A percentile compares a stretch with the other conserved stretches of the same genome.
These are phyloP conservation scores for Xenentodon cancila DNA, from an alignment of 2,797 vertebrate genomes.

Conservation along the genomic window DNA sequence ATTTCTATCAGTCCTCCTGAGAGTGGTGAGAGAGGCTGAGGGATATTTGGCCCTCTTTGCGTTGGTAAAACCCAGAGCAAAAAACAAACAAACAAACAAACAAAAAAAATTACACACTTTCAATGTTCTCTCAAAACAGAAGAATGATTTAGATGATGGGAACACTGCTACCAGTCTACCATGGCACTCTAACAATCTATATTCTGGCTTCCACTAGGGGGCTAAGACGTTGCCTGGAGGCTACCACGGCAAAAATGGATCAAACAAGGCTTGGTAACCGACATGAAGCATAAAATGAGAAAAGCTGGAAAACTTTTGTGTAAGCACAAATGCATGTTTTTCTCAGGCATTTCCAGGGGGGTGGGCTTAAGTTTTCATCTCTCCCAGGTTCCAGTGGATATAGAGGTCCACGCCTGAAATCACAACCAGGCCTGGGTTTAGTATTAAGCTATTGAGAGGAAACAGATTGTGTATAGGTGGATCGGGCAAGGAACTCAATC, in stretches of 20 bases:
- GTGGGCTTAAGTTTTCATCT: conserved; percentile 51
- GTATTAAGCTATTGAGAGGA: conserved; percentile 67
- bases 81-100: no score
- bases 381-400: conserved; percentile 60
- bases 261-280: conserved; percentile 51
- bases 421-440: conserved; percentile 48
- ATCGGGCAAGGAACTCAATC: conserved; percentile 50
- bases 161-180: conserved; percentile 57
- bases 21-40: conserved; percentile 36
- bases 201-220: conserved; percentile 61
- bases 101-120: no score
- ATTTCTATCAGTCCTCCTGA: conserved; percentile 64
- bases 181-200: conserved; percentile 44
- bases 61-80: conserved; percentile 55
- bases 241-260: conserved; percentile 50
- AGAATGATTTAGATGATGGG: conserved; percentile 65
- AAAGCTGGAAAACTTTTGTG: conserved; percentile 67
- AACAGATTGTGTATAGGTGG: conserved; percentile 56
- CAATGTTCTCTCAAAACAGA: conserved; percentile 34
- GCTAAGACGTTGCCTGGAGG: conserved; percentile 51
- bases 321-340: conserved; percentile 68
- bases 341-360: conserved; percentile 53
- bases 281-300: conserved; percentile 67
- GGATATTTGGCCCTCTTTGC: conserved; percentile 43
- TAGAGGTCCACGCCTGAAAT: conserved; percentile 64